phyloP scores from a whole-genome alignment of 35 echinoderm and acorn worm genomes.

The Chiridota heheva region DNA sequence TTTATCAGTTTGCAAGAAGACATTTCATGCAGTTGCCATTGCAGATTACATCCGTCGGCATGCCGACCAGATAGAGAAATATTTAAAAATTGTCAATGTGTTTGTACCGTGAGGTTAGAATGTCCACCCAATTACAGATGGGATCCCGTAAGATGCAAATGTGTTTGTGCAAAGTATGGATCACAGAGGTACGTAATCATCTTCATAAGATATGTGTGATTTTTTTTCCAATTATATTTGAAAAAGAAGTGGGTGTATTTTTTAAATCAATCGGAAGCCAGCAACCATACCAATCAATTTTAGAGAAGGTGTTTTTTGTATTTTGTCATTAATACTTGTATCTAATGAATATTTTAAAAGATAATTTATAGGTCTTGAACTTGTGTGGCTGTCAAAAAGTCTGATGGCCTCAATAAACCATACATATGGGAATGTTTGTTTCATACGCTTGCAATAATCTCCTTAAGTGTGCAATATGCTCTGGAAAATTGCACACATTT shows the following conservation, averaged over 20 bases:
- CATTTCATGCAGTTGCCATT: constrained; percentile 9
- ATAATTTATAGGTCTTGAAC: too few species aligned
- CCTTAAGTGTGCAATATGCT: too few species aligned
- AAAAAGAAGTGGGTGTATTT: too few species aligned
- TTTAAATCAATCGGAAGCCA: background rate
- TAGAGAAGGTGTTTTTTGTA: too few species aligned
- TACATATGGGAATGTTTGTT: too few species aligned
- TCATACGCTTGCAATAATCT: too few species aligned
- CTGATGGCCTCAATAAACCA: too few species aligned
- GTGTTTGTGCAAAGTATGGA: constrained; percentile 20
- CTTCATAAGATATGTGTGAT: background rate
- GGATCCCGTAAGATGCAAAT: constrained; percentile 30
- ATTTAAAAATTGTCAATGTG: constrained; percentile 39
- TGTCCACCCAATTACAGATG: constrained; percentile 36
- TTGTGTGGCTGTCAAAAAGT: too few species aligned
- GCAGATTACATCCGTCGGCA: constrained; percentile 4
- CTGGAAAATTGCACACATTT: too few species aligned
- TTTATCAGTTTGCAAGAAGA: background rate
- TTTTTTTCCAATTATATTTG: background rate
- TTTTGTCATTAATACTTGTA: background rate
- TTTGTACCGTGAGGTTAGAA: background rate
- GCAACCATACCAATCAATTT: too few species aligned
- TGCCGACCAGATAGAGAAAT: constrained; percentile 35
- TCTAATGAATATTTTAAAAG: too few species aligned
- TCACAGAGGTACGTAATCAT: constrained; percentile 39